phyloP scores from a whole-genome alignment of 2,888 invertebrate genomes.

The Eupithecia vulgata region DNA sequence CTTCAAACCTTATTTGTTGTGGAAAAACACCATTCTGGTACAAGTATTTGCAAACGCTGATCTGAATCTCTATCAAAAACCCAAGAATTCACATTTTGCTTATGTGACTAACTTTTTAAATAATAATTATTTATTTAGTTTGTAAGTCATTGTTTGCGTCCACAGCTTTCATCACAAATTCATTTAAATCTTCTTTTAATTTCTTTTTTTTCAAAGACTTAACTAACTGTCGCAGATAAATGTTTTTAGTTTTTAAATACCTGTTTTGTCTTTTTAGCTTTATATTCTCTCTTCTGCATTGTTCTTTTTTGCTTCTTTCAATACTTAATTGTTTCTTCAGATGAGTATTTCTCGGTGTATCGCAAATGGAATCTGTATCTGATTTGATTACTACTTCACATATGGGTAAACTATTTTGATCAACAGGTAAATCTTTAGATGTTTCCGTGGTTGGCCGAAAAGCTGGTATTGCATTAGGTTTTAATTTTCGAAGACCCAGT shows the following conservation, averaged over 20 bases:
- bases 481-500: constrained; percentile 7
- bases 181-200: neutral
- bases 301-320: constrained; percentile 9
- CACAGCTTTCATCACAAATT: neutral
- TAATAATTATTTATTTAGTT: too few relatives aligned
- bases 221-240: neutral
- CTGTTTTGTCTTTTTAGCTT: constrained; percentile 12
- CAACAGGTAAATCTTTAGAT: constrained; percentile 1
- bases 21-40: too few relatives aligned
- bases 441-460: constrained; percentile 4
- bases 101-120: too few relatives aligned
- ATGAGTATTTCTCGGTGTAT: neutral
- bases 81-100: too few relatives aligned
- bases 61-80: too few relatives aligned
- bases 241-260: constrained; percentile 1
- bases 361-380: constrained; percentile 2
- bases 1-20: too few relatives aligned
- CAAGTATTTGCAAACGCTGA: too few relatives aligned
- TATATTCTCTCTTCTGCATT: neutral
- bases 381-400: neutral
- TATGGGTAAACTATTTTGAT: too few relatives aligned
- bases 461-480: neutral
- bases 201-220: neutral
- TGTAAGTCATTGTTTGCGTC: too few relatives aligned
- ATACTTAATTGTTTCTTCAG: constrained; percentile 5